Base-by-base conservation (phyloP, 92 coral and sea anemone species). In the Parazoanthus swiftii region DNA sequence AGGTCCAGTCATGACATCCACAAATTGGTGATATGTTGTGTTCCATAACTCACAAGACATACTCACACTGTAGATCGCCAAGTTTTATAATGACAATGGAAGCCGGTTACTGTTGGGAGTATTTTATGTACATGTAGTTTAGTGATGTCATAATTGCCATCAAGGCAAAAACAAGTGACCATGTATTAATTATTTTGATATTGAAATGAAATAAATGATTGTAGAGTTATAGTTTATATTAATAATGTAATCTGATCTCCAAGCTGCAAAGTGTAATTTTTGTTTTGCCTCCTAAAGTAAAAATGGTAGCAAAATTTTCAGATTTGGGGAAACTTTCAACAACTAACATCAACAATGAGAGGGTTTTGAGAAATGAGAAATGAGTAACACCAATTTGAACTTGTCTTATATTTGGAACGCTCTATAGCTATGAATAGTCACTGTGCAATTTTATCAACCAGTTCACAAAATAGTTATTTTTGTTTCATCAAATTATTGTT, bases 1-100 rank as follows among this genome's bases (percentile, higher is more conserved):
- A 77, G 81, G 63, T 77, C 81, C 81, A 77, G 81, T 77, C 81
- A 42, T 77, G 81, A 77, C 81, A 44, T 25, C 81, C 13, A 39
- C 80, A 77, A 44, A 77, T 33, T 11, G 26, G 26, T 42, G 44
- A 43, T 29, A 29, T 29, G 33, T 43, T 44, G 3, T 78, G 36
- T 48, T 26, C 59, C 15, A 6, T 23, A 48, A 33, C 20, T 43
- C 36, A 26, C 81, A 78, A 43, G 81, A 48, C 81, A 43, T 29
- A 76, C 80, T 76, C 80, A 39, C 13, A 38, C 50, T 14, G 44
- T 76, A 36, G 48, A 76, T 76, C 11, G 33, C 39, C 25, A 78
- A 46, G 81, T 43, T 43, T 48, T 78, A 18, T 78, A 23, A 23
- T 44, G 33, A 9, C 63, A 26, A 1, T 78, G 36, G 23, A 8